Percentiles rank a stretch among this genome's conserved stretches.
Conservation (phyloP, 2,113 vertebrate genomes). For the Halichoerus grypus region DNA sequence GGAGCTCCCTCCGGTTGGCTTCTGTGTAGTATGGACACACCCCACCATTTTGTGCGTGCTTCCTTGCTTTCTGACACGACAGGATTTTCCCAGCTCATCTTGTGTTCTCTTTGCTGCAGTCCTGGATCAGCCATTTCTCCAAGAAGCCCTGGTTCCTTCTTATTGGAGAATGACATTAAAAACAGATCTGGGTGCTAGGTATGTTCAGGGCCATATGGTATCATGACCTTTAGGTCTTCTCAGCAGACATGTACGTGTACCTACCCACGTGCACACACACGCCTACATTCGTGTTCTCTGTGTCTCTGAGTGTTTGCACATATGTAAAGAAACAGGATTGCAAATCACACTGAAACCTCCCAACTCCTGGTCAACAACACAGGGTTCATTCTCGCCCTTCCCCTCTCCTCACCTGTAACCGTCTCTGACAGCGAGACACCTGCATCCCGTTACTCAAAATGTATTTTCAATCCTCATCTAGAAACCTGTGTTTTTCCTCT, state of each 20-base stretch:
- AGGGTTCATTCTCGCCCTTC: background rate
- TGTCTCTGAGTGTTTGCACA: background rate
- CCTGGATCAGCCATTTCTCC: background rate
- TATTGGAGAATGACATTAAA: background rate
- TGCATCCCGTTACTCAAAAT: background rate
- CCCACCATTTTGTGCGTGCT: background rate
- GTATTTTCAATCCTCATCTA: background rate
- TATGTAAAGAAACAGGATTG: background rate
- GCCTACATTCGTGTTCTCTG: too few relatives aligned
- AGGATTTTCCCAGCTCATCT: background rate
- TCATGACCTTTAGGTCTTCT: background rate
- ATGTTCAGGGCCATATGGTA: background rate
- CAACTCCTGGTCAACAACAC: background rate
- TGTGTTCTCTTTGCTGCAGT: background rate
- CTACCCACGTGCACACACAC: accelerated
- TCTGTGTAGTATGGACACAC: background rate
- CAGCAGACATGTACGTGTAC: background rate
- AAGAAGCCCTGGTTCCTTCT: background rate
- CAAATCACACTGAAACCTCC: background rate
- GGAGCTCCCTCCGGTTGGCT: background rate
- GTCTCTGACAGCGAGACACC: background rate
- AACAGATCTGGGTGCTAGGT: background rate
- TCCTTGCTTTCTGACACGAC: background rate
- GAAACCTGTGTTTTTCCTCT: background rate
- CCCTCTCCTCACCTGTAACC: background rate